phyloP scores from a whole-genome alignment of 2,113 vertebrate genomes.

The Montifringilla adamsi region DNA sequence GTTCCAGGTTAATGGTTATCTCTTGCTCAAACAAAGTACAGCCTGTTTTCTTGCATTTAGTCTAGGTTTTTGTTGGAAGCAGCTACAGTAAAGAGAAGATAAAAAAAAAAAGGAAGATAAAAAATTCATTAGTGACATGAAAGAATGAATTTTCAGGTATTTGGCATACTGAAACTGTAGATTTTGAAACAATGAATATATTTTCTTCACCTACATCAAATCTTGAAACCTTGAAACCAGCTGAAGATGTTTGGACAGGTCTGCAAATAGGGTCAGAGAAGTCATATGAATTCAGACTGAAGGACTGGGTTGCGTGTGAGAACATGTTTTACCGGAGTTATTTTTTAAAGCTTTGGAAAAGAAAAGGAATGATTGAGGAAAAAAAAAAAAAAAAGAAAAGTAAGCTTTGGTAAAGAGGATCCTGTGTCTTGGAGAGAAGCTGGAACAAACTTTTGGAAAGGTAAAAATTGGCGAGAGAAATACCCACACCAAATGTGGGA shows the following conservation, averaged over 20 bases:
- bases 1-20: not conserved
- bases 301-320: not conserved
- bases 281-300: not conserved
- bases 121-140: not conserved
- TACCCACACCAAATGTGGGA: not conserved
- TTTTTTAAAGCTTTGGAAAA: not conserved
- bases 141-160: not conserved
- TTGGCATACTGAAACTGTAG: not conserved
- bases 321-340: not conserved
- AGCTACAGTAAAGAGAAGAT: not conserved
- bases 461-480: not conserved
- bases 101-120: not conserved
- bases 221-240: not conserved
- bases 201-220: not conserved
- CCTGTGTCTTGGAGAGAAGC: not conserved
- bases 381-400: not conserved
- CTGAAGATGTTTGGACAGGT: not conserved
- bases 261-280: not conserved
- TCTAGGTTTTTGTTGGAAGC: not conserved
- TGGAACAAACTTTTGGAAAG: not conserved
- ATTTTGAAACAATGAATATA: not conserved
- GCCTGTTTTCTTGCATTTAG: not conserved
- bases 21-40: not conserved
- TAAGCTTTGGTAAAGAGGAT: not conserved
- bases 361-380: not conserved